Evolutionary conservation across 2,888 invertebrate species (phyloP).

Genomic region (Chrysolina haemoptera): DNA sequence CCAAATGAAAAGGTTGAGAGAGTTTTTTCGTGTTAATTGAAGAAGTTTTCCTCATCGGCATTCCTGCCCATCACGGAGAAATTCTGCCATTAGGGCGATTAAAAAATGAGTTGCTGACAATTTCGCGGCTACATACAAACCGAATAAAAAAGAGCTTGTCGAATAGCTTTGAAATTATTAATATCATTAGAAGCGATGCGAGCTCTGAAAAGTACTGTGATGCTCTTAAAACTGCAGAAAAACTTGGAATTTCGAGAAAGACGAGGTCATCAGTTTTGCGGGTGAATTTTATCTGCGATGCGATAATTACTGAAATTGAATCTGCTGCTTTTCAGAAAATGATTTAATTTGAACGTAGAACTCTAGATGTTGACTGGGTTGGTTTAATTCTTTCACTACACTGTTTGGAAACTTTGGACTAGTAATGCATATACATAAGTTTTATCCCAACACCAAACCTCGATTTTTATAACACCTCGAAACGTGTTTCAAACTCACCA

Average conservation of each 20-base stretch:
- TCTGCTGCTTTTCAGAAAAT: neutral
- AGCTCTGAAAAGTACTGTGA: neutral
- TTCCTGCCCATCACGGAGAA: neutral
- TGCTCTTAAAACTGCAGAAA: neutral
- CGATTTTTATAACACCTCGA: no score
- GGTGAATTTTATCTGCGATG: neutral
- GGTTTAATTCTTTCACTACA: no score
- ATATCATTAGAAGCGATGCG: slow-evolving; percentile 18
- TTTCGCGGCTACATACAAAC: neutral
- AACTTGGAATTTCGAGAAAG: neutral
- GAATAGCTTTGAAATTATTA: slow-evolving; percentile 15
- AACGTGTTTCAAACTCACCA: no score
- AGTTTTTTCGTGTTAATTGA: slow-evolving; percentile 28
- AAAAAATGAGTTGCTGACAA: slow-evolving; percentile 16
- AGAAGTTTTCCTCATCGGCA: slow-evolving; percentile 15
- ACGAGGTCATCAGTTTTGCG: neutral
- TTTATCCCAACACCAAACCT: no score
- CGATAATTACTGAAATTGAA: neutral
- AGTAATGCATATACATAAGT: no score
- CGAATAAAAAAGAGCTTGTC: slow-evolving; percentile 5
- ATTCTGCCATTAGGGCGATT: slow-evolving; percentile 16
- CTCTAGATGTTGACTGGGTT: no score
- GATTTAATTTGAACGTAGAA: neutral
- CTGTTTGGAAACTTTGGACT: no score
- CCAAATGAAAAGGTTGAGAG: slow-evolving; percentile 28